A percentile compares a stretch with the other conserved stretches of the same genome.
These are phyloP conservation scores for Ranitomeya variabilis DNA, from an alignment of 2,113 vertebrate species.

Conservation along the genomic window DNA sequence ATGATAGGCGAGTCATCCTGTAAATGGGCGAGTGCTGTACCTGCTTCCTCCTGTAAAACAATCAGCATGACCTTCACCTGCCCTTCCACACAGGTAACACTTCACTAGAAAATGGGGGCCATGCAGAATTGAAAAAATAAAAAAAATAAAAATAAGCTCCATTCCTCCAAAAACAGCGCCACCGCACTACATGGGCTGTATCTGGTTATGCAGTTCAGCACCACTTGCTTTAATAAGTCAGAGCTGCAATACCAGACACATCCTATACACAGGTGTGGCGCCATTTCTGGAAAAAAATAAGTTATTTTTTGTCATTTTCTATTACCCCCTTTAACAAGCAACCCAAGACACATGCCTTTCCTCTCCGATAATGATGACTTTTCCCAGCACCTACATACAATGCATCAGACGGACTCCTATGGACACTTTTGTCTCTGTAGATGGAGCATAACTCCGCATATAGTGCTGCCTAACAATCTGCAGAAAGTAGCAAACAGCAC, in stretches of 20 bases:
- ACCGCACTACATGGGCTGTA: background rate
- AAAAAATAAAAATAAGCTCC: background rate
- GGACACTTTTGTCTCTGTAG: background rate
- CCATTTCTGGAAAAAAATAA: background rate
- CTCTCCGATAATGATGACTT: background rate
- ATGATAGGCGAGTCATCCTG: slow-evolving; percentile 19
- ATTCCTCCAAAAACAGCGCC: background rate
- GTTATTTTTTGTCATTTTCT: background rate
- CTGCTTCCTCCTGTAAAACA: slow-evolving; percentile 49
- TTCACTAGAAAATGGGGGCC: background rate
- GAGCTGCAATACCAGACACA: background rate
- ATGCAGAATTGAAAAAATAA: background rate
- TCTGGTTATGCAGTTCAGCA: background rate
- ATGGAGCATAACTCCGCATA: background rate
- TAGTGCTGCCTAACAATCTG: background rate
- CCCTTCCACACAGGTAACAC: background rate
- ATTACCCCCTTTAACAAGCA: background rate
- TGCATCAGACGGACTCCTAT: background rate
- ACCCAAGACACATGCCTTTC: background rate
- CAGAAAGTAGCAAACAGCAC: background rate
- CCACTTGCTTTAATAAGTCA: background rate
- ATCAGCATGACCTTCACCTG: slow-evolving; percentile 48
- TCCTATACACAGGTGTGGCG: background rate
- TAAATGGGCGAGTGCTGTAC: background rate
- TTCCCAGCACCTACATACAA: background rate